Conservation (phyloP, 1,140 invertebrate species). For the Babylonia areolata region DNA sequence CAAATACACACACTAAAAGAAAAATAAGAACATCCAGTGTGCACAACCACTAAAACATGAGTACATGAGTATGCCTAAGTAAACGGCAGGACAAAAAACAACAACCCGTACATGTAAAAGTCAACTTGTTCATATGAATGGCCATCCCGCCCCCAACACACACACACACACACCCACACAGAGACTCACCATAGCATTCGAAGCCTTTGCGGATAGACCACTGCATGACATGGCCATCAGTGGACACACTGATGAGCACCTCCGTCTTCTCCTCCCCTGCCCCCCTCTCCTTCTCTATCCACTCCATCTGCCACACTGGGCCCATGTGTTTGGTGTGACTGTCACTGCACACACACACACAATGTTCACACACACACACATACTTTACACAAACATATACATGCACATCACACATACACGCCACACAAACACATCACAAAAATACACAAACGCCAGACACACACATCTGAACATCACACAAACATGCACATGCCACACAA, state of each 20-base stretch:
- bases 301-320: slow-evolving; percentile 75
- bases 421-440: background rate
- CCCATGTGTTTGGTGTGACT: slow-evolving; percentile 70
- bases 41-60: no score
- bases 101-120: no score
- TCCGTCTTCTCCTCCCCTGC: slow-evolving; percentile 69
- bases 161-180: background rate
- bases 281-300: slow-evolving; percentile 74
- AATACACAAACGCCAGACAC: no score
- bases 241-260: slow-evolving; percentile 74
- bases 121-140: no score
- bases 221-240: slow-evolving; percentile 74
- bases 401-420: background rate
- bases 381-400: background rate
- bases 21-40: no score
- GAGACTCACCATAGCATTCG: slow-evolving; percentile 70
- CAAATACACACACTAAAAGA: no score
- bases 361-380: background rate
- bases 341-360: slow-evolving; percentile 55
- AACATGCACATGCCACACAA: no score
- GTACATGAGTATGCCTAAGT: no score
- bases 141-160: no score
- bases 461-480: no score
- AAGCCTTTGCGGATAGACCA: slow-evolving; percentile 77
- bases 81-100: no score